Evolutionary conservation across 2,888 invertebrate species (phyloP).

Genomic region (Chrysodeixis includens): DNA sequence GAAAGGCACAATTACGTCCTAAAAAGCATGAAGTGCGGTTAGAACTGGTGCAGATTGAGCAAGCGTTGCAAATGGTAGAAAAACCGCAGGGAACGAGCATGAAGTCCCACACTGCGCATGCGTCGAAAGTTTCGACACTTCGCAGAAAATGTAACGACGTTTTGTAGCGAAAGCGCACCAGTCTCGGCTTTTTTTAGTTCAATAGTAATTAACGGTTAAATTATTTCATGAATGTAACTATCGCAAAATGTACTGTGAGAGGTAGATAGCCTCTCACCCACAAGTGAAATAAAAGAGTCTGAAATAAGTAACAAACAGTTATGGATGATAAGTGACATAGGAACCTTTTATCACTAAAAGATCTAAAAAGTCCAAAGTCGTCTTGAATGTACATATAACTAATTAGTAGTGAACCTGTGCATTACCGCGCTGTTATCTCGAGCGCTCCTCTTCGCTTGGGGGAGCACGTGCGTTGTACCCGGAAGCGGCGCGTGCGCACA

Average conservation of each 20-base stretch:
- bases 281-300: too few relatives aligned
- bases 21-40: conserved; percentile 44
- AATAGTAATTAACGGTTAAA: not conserved
- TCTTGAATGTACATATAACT: not conserved
- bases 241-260: too few relatives aligned
- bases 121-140: conserved; percentile 36
- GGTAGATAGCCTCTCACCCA: too few relatives aligned
- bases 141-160: conserved; percentile 37
- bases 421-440: not conserved
- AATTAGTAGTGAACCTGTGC: not conserved
- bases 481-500: not conserved
- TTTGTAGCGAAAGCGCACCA: conserved; percentile 33
- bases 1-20: conserved; percentile 51
- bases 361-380: too few relatives aligned
- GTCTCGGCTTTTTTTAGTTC: not conserved
- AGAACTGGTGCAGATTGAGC: conserved; percentile 37
- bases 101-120: conserved; percentile 40
- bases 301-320: too few relatives aligned
- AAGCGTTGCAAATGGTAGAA: conserved; percentile 37
- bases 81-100: conserved; percentile 54
- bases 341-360: too few relatives aligned
- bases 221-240: not conserved
- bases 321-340: too few relatives aligned
- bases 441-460: not conserved
- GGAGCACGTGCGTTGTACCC: conserved; percentile 3